Evolutionary conservation across 2,888 invertebrate genomes (phyloP), one percentile per base, ranked within the genome.

Genomic region (Cheilosia impressa): DNA sequence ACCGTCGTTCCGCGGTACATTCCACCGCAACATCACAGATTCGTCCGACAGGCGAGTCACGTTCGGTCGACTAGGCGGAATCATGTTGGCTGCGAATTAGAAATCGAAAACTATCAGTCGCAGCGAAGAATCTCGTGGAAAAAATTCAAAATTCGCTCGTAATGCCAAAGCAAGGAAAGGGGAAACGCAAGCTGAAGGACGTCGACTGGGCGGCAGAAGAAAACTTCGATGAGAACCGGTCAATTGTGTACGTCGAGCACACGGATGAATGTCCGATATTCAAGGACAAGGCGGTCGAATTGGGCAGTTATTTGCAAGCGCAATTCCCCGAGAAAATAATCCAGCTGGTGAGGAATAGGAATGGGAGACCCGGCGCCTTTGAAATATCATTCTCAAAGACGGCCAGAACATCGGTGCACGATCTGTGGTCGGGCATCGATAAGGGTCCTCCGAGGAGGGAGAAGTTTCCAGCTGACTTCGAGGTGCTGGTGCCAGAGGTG

Each of bases 1-100:
- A 0, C 98, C 98, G 58, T 95, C 95, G 90, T 97, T 97, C 2
- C 96, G 95, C 0, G 96, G 96, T 0, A 97, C 96, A 15, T 94
- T 94, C 98, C 98, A 99, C 38, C 97, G 95, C 13, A 98, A 96
- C 96, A 98, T 97, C 0, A 98, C 98, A 10, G 98, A 96, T 55
- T 96, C 95, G 89, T 98, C 98, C 0, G 96, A 96, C 63, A 98
- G 93, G 27, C 98, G 94, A 0, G 97, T 96, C 50, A 99, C 96
- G 88, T 96, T 96, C 0, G 98, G 98, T 22, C 95, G 95, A 1
- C 96, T 96, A 0, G 98, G 98, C 0, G 98, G 98, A 62, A 97
- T 95, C 95, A 98, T 94, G 27, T 95, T 94, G 68, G 94, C 95
- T 95, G 92, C 47, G 43, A 77, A 66, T 24, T 47, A 31, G 45